phyloP scores from a whole-genome alignment of 2,797 vertebrate species.

The Micropoecilia bifurca region DNA sequence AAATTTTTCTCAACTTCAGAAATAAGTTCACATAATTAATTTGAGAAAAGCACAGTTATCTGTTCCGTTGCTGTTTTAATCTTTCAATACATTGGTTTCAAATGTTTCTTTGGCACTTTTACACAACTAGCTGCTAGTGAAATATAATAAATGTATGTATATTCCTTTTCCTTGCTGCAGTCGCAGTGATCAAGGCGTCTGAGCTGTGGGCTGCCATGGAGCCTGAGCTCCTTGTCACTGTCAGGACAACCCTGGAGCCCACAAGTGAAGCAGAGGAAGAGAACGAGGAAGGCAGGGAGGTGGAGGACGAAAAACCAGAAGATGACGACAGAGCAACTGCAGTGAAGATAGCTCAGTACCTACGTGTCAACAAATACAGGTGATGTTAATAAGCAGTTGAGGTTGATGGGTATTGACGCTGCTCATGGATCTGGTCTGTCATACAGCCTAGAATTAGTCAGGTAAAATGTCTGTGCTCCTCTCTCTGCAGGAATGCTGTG shows the following conservation, averaged over 20 bases:
- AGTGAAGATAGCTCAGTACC: constrained; percentile 81
- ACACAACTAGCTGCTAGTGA: constrained; percentile 7
- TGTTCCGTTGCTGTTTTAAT: background rate
- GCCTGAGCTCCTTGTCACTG: constrained; percentile 87
- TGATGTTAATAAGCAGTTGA: constrained; percentile 53
- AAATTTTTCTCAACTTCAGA: background rate
- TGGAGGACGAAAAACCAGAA: constrained; percentile 53
- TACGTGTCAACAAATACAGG: constrained; percentile 93
- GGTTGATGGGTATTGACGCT: constrained; percentile 5
- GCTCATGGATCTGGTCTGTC: background rate
- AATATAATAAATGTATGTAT: constrained; percentile 13
- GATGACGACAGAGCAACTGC: constrained; percentile 78
- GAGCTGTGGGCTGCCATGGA: constrained; percentile 97
- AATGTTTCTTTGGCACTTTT: constrained; percentile 4
- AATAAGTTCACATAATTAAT: background rate
- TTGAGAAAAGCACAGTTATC: background rate
- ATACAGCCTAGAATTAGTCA: constrained; percentile 21
- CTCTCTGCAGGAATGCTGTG: constrained; percentile 84
- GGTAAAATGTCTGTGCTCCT: background rate
- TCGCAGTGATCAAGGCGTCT: constrained; percentile 79
- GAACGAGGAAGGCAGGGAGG: constrained; percentile 56
- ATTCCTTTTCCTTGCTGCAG: constrained; percentile 58
- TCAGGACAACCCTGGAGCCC: constrained; percentile 77
- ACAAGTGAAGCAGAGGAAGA: constrained; percentile 51
- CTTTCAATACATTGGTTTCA: background rate